A percentile compares a stretch with the other conserved stretches of the same genome.
Conservation (phyloP, 2,888 invertebrate species). For the Artemia sinica region DNA sequence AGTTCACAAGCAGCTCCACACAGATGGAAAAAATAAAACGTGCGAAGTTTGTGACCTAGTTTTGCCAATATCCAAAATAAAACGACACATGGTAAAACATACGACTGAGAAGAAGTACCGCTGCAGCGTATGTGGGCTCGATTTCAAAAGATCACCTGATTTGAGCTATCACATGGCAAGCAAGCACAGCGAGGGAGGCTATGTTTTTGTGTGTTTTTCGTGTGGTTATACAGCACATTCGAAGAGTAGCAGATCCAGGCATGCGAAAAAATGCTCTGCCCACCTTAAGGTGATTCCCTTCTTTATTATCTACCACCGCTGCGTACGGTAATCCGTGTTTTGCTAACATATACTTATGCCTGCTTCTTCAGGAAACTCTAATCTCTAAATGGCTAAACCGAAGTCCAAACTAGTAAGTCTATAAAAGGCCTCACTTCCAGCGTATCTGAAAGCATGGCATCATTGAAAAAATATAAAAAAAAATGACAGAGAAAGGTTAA, state of each 20-base stretch:
- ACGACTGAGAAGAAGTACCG: not conserved
- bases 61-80: not conserved
- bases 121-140: not conserved
- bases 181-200: constrained; percentile 2
- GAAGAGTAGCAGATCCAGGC: not conserved
- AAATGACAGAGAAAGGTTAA: too few relatives aligned
- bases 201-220: not conserved
- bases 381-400: too few relatives aligned
- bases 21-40: not conserved
- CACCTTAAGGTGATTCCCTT: too few relatives aligned
- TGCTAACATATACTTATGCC: too few relatives aligned
- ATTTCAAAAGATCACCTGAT: not conserved
- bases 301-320: too few relatives aligned
- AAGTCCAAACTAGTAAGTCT: too few relatives aligned
- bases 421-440: too few relatives aligned
- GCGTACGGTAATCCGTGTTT: too few relatives aligned
- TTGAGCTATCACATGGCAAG: not conserved
- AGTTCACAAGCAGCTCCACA: constrained; percentile 8
- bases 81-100: not conserved
- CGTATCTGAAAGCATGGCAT: too few relatives aligned
- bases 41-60: not conserved
- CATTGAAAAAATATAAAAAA: too few relatives aligned
- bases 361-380: too few relatives aligned
- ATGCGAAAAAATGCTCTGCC: not conserved
- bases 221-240: not conserved